phyloP scores from a whole-genome alignment of 1,140 invertebrate genomes.

The Pogonomyrmex barbatus region DNA sequence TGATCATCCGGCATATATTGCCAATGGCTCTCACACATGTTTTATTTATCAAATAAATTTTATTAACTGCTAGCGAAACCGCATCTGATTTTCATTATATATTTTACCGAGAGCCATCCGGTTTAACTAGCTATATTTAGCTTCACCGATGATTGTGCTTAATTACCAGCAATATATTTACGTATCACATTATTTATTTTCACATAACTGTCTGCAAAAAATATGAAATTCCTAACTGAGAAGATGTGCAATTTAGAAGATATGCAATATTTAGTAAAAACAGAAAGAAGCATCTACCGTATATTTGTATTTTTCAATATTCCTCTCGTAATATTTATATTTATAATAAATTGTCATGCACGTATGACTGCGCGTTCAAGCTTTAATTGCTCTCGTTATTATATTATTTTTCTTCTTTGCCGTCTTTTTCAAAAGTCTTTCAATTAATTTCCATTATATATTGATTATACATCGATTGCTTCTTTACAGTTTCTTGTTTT shows the following conservation, averaged over 20 bases:
- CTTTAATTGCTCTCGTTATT: background rate
- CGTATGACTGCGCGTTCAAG: background rate
- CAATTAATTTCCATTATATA: background rate
- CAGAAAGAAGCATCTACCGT: background rate
- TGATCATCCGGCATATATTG: background rate
- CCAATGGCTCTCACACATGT: conserved; percentile 2
- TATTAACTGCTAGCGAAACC: conserved; percentile 2
- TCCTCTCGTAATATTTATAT: background rate
- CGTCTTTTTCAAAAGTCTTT: background rate
- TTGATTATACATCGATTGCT: background rate
- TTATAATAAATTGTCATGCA: background rate
- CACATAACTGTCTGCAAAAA: background rate
- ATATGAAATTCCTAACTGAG: background rate
- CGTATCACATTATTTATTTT: conserved; percentile 2
- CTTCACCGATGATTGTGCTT: conserved; percentile 1
- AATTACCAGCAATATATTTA: background rate
- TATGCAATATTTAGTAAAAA: background rate
- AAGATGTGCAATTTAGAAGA: background rate
- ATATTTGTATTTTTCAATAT: conserved; percentile 18
- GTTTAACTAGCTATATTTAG: conserved; percentile 38
- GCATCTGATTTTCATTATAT: conserved; percentile 9
- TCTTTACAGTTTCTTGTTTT: conserved; percentile 7
- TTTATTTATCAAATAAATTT: conserved; percentile 40
- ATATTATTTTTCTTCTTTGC: background rate
- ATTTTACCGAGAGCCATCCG: conserved; percentile 18